Percentiles rank a stretch among this genome's conserved stretches.
These are phyloP conservation scores for Eudasyphora cyanicolor DNA, from an alignment of 2,888 invertebrate genomes.

Conservation along the genomic window DNA sequence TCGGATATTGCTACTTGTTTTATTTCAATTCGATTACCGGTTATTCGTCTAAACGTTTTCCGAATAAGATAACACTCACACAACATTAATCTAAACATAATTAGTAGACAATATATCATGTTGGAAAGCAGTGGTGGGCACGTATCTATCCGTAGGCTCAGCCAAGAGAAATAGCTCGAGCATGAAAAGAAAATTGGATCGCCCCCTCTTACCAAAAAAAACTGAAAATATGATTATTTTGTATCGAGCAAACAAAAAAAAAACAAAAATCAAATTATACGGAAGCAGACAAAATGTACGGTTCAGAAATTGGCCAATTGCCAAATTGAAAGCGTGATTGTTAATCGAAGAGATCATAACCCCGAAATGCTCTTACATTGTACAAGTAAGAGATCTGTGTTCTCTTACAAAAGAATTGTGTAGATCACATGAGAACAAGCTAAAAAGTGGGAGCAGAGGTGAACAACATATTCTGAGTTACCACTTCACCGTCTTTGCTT, in stretches of 20 bases:
- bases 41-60: not conserved
- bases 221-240: constrained; percentile 38
- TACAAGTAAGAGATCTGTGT: not conserved
- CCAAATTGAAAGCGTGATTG: constrained; percentile 39
- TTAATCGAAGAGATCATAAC: constrained; percentile 46
- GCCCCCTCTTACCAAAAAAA: constrained; percentile 16
- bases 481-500: not conserved
- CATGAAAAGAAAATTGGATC: not conserved
- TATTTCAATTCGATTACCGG: not conserved
- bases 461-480: not conserved
- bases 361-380: not conserved
- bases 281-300: constrained; percentile 53
- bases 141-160: constrained; percentile 5
- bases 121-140: not conserved
- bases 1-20: no score
- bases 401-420: not conserved
- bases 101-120: constrained; percentile 39
- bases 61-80: constrained; percentile 1
- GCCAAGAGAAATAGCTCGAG: not conserved
- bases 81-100: constrained; percentile 40
- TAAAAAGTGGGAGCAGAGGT: not conserved
- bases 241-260: constrained; percentile 7
- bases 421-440: not conserved
- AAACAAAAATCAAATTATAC: constrained; percentile 26
- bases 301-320: constrained; percentile 39